Evolutionary conservation across 2,113 vertebrate species (phyloP), one percentile per base, ranked within the genome.

Genomic region (Aptenodytes patagonicus): DNA sequence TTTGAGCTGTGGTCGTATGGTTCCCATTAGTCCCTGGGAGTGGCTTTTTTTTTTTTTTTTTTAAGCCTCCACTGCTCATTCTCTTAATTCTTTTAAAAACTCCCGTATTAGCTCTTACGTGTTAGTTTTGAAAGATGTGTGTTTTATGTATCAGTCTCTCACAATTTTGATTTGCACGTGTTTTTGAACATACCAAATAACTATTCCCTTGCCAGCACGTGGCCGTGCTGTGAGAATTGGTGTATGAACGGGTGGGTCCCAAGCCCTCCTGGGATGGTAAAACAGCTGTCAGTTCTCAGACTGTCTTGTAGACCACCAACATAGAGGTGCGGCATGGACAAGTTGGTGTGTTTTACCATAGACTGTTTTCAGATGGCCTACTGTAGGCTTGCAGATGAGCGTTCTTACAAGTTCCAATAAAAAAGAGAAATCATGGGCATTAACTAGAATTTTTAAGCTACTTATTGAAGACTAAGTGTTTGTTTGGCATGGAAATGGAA

Each of bases 141-240:
- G 10, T 31, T 65, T 54, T 42, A 5, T 13, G 1, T n/a, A 6
- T 58, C 21, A 19, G 0, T 34, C 36, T 22, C 52, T 19, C 44
- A 4, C 6, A 8, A 2, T 46, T 44, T 51, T 44, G 36, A 5
- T 40, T 81, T 17, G 11, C 34, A 5, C 1, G 0, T 34, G 15
- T 28, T 75, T 64, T 66, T 90, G 61, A 54, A 7, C 10, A 2
- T 25, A 4, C 13, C 5, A 2, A 22, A 0, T 34, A 21, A 38
- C 12, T 36, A 0, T 24, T 49, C 14, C 4, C 7, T n/a, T 49
- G 29, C 7, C 11, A 2, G 28, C 1, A 1, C 0, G 3, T 11
- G 36, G 49, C 65, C 1, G 2, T 11, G 24, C 55, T 13, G 16
- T 54, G 36, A 13, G 25, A 49, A 5, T 6, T 22, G 34, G 13